Conservation (phyloP, 2,113 vertebrate species). For the Cryptomyrus ogoouensis region DNA sequence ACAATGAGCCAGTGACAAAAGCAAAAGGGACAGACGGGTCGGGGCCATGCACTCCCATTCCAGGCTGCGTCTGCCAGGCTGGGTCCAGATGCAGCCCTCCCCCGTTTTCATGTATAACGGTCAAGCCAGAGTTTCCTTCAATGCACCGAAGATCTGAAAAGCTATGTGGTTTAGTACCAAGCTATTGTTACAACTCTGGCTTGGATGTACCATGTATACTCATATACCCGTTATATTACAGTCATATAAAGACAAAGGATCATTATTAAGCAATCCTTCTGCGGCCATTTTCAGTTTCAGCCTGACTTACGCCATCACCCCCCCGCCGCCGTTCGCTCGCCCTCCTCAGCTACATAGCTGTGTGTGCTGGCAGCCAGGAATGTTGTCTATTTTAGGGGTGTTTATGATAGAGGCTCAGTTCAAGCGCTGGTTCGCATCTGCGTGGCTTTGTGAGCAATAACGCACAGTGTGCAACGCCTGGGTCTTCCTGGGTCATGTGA, state of each 20-base stretch:
- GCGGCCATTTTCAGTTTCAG: not conserved
- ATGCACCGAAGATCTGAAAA: not conserved
- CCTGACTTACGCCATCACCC: not conserved
- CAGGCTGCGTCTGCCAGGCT: not conserved
- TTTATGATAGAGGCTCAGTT: constrained; percentile 26
- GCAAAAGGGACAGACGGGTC: not conserved
- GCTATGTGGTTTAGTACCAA: not conserved
- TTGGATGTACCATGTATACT: not conserved
- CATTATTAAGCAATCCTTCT: not conserved
- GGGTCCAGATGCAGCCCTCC: not conserved
- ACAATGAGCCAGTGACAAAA: too few relatives aligned
- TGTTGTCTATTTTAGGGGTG: constrained; percentile 26
- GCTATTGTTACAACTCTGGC: not conserved
- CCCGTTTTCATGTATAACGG: not conserved
- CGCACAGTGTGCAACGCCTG: not conserved
- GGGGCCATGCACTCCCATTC: not conserved
- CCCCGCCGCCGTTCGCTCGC: not conserved
- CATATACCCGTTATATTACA: not conserved
- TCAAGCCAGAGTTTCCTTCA: not conserved
- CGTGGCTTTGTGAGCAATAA: constrained; percentile 27
- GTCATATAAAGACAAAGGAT: not conserved
- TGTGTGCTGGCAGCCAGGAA: not conserved
- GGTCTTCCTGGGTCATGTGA: constrained; percentile 2
- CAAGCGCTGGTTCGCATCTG: constrained; percentile 25
- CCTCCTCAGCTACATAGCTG: not conserved